phyloP scores from a whole-genome alignment of 2,113 vertebrate genomes.

The Cettia cetti region DNA sequence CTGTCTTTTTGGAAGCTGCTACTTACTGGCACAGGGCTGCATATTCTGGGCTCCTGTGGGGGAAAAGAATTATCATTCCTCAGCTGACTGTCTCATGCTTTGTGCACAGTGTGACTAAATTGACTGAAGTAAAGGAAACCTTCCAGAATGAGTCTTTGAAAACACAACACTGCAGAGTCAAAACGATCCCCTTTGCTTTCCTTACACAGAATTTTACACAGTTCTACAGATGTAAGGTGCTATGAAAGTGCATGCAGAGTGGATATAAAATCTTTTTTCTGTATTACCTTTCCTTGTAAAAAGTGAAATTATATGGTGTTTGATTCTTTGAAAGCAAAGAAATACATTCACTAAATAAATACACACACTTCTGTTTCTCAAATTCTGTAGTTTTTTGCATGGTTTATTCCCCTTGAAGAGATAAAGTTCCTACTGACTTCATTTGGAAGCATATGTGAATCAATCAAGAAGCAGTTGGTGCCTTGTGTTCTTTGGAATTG shows the following conservation, averaged over 20 bases:
- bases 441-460: not conserved
- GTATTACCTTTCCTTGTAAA: not conserved
- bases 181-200: fast-evolving
- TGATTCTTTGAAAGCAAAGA: not conserved
- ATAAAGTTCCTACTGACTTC: not conserved
- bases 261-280: not conserved
- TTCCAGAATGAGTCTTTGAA: not conserved
- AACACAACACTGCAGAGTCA: not conserved
- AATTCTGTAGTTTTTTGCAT: not conserved
- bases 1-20: not conserved
- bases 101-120: not conserved
- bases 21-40: not conserved
- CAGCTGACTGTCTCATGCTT: not conserved
- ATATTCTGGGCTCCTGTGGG: not conserved
- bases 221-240: not conserved
- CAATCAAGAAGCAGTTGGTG: not conserved
- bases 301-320: not conserved
- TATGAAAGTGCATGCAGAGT: not conserved
- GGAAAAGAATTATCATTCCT: not conserved
- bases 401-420: not conserved
- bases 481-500: not conserved
- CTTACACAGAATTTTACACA: not conserved
- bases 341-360: not conserved
- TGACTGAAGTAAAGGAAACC: not conserved
- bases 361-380: not conserved